Evolutionary conservation across 2,113 vertebrate genomes (phyloP).

Genomic region (Oncorhynchus tshawytscha): DNA sequence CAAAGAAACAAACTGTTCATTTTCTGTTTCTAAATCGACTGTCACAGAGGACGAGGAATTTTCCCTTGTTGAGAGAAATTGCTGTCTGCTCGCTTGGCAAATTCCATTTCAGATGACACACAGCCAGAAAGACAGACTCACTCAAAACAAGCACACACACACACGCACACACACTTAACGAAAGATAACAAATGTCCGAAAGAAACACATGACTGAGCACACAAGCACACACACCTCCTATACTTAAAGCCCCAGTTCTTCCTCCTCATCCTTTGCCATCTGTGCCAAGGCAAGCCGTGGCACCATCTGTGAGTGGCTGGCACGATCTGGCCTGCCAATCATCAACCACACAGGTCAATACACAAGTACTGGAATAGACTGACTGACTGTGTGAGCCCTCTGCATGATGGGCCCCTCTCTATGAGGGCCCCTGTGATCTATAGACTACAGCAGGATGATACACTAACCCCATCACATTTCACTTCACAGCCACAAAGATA

Average conservation of each 20-base stretch:
- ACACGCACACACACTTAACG: background rate
- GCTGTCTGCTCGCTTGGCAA: too few relatives aligned
- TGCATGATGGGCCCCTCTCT: background rate
- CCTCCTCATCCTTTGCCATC: conserved; percentile 47
- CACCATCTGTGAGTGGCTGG: conserved; percentile 58
- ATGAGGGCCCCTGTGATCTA: background rate
- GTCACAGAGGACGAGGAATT: background rate
- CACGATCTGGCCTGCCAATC: conserved; percentile 23
- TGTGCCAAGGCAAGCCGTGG: conserved; percentile 43
- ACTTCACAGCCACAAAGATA: background rate
- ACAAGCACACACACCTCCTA: conserved; percentile 17
- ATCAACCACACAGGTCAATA: conserved; percentile 21
- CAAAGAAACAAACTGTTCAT: background rate
- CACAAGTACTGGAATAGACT: background rate
- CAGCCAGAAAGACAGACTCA: background rate
- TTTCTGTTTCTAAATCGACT: too few relatives aligned
- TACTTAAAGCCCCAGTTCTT: conserved; percentile 20
- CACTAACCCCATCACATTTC: background rate
- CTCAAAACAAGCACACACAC: background rate
- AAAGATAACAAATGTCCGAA: background rate
- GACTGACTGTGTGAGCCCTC: background rate
- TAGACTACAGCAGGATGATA: background rate
- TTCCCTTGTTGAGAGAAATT: background rate
- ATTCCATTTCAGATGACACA: background rate
- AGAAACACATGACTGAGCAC: conserved; percentile 3